A percentile compares a stretch with the other conserved stretches of the same genome.
Evolutionary conservation across 2,888 invertebrate species (phyloP).

Genomic region (Cancer borealis): DNA sequence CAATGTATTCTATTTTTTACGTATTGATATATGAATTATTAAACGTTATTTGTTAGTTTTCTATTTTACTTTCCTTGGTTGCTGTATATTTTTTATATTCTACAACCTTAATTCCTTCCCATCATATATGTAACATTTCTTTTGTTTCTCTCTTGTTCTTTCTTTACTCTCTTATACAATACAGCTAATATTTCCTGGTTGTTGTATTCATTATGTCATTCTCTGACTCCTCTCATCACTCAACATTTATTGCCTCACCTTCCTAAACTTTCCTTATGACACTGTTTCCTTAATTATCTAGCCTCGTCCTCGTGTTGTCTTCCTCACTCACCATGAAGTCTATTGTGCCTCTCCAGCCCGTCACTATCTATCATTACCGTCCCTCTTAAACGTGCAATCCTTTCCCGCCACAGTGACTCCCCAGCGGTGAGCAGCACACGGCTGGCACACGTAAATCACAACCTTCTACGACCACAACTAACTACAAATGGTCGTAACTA

Average conservation of each 20-base stretch:
- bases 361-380: constrained; percentile 14
- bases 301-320: background rate
- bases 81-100: no score
- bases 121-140: no score
- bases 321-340: background rate
- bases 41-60: no score
- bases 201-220: background rate
- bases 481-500: no score
- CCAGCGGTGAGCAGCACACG: background rate
- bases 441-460: background rate
- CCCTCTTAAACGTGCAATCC: constrained; percentile 41
- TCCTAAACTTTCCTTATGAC: background rate
- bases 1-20: no score
- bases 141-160: background rate
- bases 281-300: background rate
- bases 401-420: constrained; percentile 37
- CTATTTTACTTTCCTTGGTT: no score
- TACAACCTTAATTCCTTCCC: no score
- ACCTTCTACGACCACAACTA: no score
- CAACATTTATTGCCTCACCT: background rate
- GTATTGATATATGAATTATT: no score
- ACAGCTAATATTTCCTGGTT: background rate
- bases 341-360: constrained; percentile 13
- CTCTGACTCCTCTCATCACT: no score
- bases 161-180: background rate